Base-by-base conservation (phyloP, 2,113 vertebrate species). In the Petrocephalus zakoni region DNA sequence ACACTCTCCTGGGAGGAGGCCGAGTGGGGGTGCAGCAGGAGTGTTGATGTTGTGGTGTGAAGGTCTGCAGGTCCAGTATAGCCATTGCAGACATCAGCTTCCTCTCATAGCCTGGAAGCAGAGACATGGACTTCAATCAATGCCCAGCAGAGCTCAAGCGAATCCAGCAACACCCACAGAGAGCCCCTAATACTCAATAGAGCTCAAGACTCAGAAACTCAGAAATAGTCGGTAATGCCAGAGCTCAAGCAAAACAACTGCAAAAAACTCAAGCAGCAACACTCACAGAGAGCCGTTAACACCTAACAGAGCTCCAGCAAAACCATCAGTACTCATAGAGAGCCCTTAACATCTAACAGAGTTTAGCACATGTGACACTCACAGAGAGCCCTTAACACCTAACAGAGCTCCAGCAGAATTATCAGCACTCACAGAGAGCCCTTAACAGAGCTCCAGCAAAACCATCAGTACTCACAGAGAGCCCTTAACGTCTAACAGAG, bases 21-120 rank as follows among this genome's bases (percentile, higher is more conserved):
- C 89, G 90, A 88, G 87, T 92, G 9, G 90, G 89, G 87, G 92
- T 91, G 91, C 90, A 92, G 91, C 82, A 87, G 88, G 90, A 91
- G 93, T 58, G 89, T 92, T 92, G 92, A 90, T 90, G 90, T 61
- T 91, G 91, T 90, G 90, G 91, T 90, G 53, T 91, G 88, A 92
- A 92, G 91, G 90, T 92, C 92, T 93, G 94, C 90, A 90, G 92
- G 92, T 94, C 93, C 92, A 89, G 90, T 88, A 86, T 87, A 89
- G 93, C 95, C 95, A 96, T 96, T 72, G 93, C 92, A 93, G 93
- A 92, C 91, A 13, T 95, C 93, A 95, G 92, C 92, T 91, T 88
- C 91, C 93, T 91, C 92, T 92, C 94, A 92, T 95, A 88, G 90
- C 91, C 95, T 95, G 90, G 64, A 88, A 0, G 19, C 29, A 89